Evolutionary conservation across 2,888 invertebrate genomes (phyloP).

Genomic region (Orthonychiurus folsomi): DNA sequence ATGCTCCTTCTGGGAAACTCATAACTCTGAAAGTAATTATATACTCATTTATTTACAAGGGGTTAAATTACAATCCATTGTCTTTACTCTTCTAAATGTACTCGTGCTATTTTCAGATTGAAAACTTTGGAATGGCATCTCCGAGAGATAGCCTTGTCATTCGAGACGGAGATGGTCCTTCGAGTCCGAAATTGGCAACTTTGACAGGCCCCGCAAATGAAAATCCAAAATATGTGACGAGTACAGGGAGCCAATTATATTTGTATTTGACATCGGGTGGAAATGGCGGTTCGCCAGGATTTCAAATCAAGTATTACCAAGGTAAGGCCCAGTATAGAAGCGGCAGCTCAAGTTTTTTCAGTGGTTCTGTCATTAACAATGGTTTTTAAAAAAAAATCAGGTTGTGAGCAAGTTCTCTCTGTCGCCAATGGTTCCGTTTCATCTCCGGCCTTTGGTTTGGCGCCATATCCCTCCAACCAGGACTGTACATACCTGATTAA

Average conservation of each 20-base stretch:
- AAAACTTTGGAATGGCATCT: conserved; percentile 72
- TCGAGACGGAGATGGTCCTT: conserved; percentile 81
- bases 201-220: conserved; percentile 69
- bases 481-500: conserved; percentile 79
- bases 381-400: conserved; percentile 44
- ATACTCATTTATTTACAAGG: background rate
- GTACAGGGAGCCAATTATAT: conserved; percentile 79
- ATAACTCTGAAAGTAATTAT: conserved; percentile 76
- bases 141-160: conserved; percentile 79
- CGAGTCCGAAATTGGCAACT: conserved; percentile 71
- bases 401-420: conserved; percentile 79
- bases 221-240: conserved; percentile 73
- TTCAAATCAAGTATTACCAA: conserved; percentile 74
- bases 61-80: conserved; percentile 5
- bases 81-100: background rate
- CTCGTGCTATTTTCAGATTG: conserved; percentile 49
- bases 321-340: conserved; percentile 46
- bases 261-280: conserved; percentile 85
- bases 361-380: background rate
- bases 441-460: conserved; percentile 78
- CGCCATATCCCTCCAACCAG: conserved; percentile 83
- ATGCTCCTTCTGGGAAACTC: conserved; percentile 80
- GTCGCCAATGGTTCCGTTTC: conserved; percentile 75
- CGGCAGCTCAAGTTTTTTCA: background rate
- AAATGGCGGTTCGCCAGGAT: conserved; percentile 81